Evolutionary conservation across 1,140 invertebrate species (phyloP).

Genomic region (Neocloeon triangulifer): DNA sequence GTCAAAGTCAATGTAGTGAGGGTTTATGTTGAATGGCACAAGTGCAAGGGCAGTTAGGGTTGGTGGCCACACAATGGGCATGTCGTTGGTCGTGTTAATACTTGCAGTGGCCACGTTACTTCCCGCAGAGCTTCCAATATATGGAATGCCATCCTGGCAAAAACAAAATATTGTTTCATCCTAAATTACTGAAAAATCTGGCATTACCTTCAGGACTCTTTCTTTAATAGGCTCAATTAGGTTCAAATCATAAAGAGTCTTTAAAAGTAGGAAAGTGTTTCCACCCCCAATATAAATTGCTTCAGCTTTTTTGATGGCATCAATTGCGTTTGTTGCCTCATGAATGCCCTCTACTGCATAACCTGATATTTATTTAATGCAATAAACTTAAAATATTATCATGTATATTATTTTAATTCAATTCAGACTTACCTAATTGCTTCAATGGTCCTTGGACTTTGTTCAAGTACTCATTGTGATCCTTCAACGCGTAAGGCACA

Average conservation of each 20-base stretch:
- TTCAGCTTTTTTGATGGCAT: constrained; percentile 33
- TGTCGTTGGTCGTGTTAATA: constrained; percentile 67
- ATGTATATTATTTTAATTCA: constrained; percentile 5
- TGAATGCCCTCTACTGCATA: constrained; percentile 39
- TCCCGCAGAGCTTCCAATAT: constrained; percentile 60
- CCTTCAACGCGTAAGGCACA: constrained; percentile 46
- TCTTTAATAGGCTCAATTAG: constrained; percentile 37
- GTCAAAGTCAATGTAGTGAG: constrained; percentile 51
- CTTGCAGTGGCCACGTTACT: constrained; percentile 57
- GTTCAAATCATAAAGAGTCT: constrained; percentile 40
- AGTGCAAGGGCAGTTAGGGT: constrained; percentile 45
- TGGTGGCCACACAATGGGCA: constrained; percentile 60
- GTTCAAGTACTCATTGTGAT: constrained; percentile 40
- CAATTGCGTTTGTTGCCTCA: constrained; percentile 22
- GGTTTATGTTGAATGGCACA: constrained; percentile 69
- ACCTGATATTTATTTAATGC: constrained; percentile 12
- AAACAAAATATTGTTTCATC: neutral
- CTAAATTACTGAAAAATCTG: neutral
- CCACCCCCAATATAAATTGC: constrained; percentile 59
- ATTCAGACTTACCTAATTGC: constrained; percentile 26
- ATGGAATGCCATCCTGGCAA: constrained; percentile 33
- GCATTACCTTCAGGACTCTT: constrained; percentile 18
- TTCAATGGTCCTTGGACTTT: constrained; percentile 32
- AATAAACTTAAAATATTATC: neutral
- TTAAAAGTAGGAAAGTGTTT: constrained; percentile 49